Percentiles rank a stretch among this genome's conserved stretches.
phyloP scores from a whole-genome alignment of 2,113 vertebrate genomes.

The Delphinapterus leucas region DNA sequence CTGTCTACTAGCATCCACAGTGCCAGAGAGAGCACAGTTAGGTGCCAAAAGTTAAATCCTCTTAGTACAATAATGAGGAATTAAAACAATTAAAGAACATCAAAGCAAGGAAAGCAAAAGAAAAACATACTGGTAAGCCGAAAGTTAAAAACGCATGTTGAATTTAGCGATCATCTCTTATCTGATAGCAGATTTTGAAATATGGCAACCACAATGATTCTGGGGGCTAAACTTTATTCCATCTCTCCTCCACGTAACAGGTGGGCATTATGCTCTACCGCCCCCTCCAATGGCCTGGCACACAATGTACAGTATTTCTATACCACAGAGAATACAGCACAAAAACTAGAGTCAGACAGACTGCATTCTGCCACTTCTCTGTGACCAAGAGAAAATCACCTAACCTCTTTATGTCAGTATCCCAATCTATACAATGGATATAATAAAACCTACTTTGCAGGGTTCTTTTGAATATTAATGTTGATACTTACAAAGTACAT shows the following conservation, averaged over 20 bases:
- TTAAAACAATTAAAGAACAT: conserved; percentile 46
- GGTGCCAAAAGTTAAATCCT: conserved; percentile 9
- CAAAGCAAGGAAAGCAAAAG: conserved; percentile 35
- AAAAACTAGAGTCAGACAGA: not conserved
- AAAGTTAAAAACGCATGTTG: not conserved
- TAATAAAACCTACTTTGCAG: not conserved
- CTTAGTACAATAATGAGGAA: not conserved
- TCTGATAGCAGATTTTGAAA: conserved; percentile 7
- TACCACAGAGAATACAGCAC: not conserved
- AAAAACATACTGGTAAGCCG: not conserved
- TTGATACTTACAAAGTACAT: not conserved
- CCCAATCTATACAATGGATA: not conserved
- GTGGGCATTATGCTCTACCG: not conserved
- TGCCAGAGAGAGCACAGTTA: not conserved
- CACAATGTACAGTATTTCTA: not conserved
- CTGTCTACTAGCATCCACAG: not conserved
- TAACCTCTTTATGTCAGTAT: not conserved
- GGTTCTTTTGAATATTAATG: not conserved
- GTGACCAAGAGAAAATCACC: not conserved
- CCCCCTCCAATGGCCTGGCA: not conserved
- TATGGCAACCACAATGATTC: not conserved
- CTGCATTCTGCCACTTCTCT: not conserved
- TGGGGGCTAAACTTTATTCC: not conserved
- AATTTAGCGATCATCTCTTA: not conserved
- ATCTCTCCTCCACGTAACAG: not conserved